Base-by-base conservation (phyloP, 2,113 vertebrate genomes). In the Rhinoptilus africanus region DNA sequence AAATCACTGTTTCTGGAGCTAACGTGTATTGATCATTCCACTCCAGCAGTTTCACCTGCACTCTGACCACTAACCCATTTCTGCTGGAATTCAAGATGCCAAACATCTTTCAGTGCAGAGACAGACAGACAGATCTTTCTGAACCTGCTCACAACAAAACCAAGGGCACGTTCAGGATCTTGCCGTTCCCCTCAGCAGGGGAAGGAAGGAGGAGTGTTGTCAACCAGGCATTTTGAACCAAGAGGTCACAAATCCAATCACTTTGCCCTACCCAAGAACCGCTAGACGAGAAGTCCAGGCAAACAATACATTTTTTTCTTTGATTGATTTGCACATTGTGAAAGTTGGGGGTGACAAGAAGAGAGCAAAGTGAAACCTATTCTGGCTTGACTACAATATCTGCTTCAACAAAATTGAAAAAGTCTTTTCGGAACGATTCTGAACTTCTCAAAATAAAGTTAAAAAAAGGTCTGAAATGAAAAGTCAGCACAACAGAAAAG, bases 311-410 rank as follows among this genome's bases (percentile, higher is more conserved):
- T 47, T 69, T 63, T 80, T 72, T 59, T 18, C 56, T 84, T 87
- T 90, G 93, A 97, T 96, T 96, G 94, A 96, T 95, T 93, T 95
- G 30, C 74, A 85, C 96, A 95, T 88, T 97, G 92, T 95, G 84
- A 34, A 96, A 94, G 86, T 87, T 85, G 66, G 64, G 77, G 73
- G 51, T 8, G 62, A 92, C 69, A 89, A 93, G 91, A 95, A 84
- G 87, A 91, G 71, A 96, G 92, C 86, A 91, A 95, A 93, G 71
- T 59, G 43, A 96, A 96, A 93, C 48, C 94, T 93, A 89, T 94
- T 97, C 77, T 91, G 84, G 51, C 81, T 89, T 68, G 60, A 67
- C 87, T 94, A 89, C 93, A 95, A 64, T 76, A 95, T 94, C 92
- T 85, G 77, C 77, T 85, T 68, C 81, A 59, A 94, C 69, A 64